Base-by-base conservation (phyloP, 2,113 vertebrate genomes). In the Pica pica region DNA sequence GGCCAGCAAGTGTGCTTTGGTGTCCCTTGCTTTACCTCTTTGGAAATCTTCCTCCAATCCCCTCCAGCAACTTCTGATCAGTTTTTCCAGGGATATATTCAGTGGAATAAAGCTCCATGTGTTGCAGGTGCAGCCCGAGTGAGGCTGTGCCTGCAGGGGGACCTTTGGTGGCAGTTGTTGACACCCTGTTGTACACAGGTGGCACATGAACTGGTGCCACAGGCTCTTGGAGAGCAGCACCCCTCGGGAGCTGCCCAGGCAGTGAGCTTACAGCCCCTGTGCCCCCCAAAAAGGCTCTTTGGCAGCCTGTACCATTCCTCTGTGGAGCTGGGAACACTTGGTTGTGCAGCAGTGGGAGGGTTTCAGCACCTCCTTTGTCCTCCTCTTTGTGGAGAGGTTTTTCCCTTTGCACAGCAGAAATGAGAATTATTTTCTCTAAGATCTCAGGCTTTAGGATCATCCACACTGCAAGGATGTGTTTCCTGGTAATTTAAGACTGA, bases 121-220 rank as follows among this genome's bases (percentile, higher is more conserved):
- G 0, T 31, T 69, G 55, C 30, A n/a, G 35, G 27, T 26, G 18
- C 37, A 42, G 22, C 11, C 50, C 0, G 0, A 71, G 57, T 0
- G 4, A 61, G 46, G 31, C 78, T 60, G 35, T 83, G 49, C 67
- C 53, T 49, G 37, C 0, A 4, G 57, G 49, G 49, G 33, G 16
- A 52, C 10, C 18, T 69, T 74, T 61, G 46, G 56, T 67, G 50
- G 79, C 56, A 41, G 16, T 39, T 74, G n/a, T 10, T 52, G 64
- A 47, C n/a, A 11, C 35, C 24, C 31, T 57, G 35, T 14, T 57
- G 31, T 11, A 50, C 13, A 1, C 6, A 13, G 59, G 16, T 26
- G 57, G 33, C 75, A 65, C 2, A 2, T 20, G 28, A 49, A 35
- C 33, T 10, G 5, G 13, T 10, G 2, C 63, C 15, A 8, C 9